Percentiles rank a stretch among this genome's conserved stretches.
phyloP scores from a whole-genome alignment of 2,888 invertebrate genomes.

The Sycophila texana region DNA sequence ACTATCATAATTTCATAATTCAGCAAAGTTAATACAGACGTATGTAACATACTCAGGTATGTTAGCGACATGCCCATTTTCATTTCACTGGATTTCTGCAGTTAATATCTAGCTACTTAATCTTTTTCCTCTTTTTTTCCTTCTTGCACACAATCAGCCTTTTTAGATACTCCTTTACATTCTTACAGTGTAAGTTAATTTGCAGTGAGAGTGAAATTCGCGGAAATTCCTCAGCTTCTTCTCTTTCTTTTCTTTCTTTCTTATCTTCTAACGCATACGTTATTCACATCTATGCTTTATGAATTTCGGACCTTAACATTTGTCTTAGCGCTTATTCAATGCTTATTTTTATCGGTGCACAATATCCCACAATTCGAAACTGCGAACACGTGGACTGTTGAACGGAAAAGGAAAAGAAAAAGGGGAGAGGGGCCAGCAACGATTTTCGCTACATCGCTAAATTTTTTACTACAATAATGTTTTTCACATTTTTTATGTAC shows the following conservation, averaged over 20 bases:
- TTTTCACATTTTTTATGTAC: conserved; percentile 40
- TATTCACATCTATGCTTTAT: no score
- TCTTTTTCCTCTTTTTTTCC: background rate
- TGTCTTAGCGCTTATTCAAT: no score
- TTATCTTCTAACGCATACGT: no score
- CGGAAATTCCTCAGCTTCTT: no score
- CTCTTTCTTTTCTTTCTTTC: no score
- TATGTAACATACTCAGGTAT: no score
- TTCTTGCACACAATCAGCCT: conserved; percentile 11
- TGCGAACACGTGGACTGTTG: background rate
- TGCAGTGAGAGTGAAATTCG: no score
- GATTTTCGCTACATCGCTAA: conserved; percentile 18
- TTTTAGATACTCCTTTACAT: conserved; percentile 1
- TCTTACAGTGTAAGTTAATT: no score
- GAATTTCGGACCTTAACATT: no score
- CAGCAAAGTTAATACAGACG: conserved; percentile 13
- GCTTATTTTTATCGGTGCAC: no score
- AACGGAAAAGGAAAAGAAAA: no score
- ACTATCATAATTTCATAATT: conserved; percentile 49
- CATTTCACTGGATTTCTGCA: background rate
- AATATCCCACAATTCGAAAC: background rate
- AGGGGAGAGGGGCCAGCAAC: no score
- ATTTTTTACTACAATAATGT: conserved; percentile 34
- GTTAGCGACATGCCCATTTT: conserved; percentile 5
- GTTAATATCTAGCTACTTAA: background rate